Conservation (phyloP, 2,888 invertebrate species). For the Aethes cnicana region DNA sequence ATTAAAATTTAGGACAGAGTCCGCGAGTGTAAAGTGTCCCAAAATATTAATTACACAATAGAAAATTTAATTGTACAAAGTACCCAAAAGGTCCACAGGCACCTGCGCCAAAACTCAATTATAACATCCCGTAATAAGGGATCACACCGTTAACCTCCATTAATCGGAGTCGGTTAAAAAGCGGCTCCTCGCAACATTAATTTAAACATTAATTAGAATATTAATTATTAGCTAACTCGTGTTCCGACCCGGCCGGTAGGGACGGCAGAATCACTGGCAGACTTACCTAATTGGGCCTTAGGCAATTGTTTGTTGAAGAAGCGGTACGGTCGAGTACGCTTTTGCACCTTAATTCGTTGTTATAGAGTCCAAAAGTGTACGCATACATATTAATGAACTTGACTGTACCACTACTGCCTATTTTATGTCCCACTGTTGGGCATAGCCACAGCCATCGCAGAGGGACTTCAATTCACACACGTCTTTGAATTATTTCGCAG, state of each 20-base stretch:
- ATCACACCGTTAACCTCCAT: constrained; percentile 27
- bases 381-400: too few relatives aligned
- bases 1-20: not conserved
- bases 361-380: too few relatives aligned
- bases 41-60: too few relatives aligned
- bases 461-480: too few relatives aligned
- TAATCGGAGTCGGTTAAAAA: constrained; percentile 44
- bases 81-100: constrained; percentile 2
- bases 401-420: too few relatives aligned
- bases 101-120: constrained; percentile 15
- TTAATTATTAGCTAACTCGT: constrained; percentile 80
- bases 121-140: constrained; percentile 17
- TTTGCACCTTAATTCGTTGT: too few relatives aligned
- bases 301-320: too few relatives aligned
- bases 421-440: too few relatives aligned
- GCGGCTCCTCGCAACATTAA: constrained; percentile 55
- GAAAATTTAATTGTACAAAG: not conserved
- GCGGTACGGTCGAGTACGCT: too few relatives aligned
- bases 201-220: constrained; percentile 78
- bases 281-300: constrained; percentile 19
- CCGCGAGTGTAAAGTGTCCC: too few relatives aligned
- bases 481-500: too few relatives aligned
- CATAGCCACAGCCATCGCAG: too few relatives aligned
- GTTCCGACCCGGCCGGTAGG: constrained; percentile 56
- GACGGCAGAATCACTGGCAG: constrained; percentile 38